Conservation (phyloP, 2,797 vertebrate species). For the Eulemur mongoz region DNA sequence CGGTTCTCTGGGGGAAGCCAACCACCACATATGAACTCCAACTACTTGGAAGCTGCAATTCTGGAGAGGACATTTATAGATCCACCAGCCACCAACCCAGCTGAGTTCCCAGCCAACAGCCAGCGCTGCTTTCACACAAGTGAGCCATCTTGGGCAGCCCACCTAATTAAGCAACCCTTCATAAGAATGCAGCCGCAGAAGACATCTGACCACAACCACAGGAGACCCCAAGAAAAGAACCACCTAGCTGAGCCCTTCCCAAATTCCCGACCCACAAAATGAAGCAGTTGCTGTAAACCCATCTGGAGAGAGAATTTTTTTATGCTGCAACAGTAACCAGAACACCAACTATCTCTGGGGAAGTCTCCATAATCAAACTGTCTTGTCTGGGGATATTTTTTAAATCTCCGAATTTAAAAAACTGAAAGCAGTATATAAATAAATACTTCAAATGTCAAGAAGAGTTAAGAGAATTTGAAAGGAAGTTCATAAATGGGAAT, state of each 20-base stretch:
- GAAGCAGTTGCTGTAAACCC: neutral
- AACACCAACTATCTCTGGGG: neutral
- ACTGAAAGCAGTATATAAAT: neutral
- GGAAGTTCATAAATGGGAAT: neutral
- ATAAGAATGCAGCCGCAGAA: neutral
- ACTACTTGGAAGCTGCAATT: neutral
- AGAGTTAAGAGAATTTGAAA: neutral
- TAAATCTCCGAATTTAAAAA: neutral
- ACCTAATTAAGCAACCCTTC: neutral
- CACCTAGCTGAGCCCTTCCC: neutral
- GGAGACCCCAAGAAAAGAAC: neutral
- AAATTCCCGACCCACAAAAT: neutral
- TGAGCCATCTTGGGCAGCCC: neutral
- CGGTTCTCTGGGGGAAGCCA: neutral
- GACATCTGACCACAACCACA: neutral
- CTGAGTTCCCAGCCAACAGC: neutral
- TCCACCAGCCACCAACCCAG: neutral
- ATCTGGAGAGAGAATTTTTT: neutral
- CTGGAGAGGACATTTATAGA: rapidly evolving
- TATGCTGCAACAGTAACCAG: neutral
- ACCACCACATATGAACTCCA: neutral
- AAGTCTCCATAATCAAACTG: neutral
- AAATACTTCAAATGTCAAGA: neutral
- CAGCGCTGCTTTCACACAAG: neutral
- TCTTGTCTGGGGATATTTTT: neutral